Conservation (phyloP, 2,113 vertebrate species). For the Muntiacus reevesi region DNA sequence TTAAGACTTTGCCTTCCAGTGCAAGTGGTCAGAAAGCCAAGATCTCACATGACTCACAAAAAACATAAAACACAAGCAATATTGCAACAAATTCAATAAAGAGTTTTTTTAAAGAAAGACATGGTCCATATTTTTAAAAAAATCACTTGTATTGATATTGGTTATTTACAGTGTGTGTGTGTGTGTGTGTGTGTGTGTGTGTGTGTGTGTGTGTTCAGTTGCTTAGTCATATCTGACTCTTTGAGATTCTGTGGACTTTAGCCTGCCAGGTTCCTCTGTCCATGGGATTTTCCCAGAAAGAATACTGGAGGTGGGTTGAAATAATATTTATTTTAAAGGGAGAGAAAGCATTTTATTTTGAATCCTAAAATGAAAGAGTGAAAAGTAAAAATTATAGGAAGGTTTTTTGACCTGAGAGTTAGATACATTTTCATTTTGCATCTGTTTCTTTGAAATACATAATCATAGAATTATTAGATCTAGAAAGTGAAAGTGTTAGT, state of each 20-base stretch:
- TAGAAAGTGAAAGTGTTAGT: not conserved
- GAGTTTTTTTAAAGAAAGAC: not conserved
- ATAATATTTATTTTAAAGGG: not conserved
- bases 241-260: not conserved
- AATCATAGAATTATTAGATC: not conserved
- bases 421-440: not conserved
- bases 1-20: not conserved
- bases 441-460: not conserved
- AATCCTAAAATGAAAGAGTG: not conserved
- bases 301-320: not conserved
- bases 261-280: not conserved
- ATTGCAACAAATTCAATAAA: not conserved
- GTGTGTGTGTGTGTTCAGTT: not conserved
- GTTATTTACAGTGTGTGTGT: not conserved
- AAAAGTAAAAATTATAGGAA: not conserved
- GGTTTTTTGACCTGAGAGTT: not conserved
- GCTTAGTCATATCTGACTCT: not conserved
- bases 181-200: not conserved
- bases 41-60: not conserved
- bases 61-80: not conserved
- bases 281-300: not conserved
- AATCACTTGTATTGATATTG: not conserved
- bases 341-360: not conserved
- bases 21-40: not conserved
- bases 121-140: not conserved